phyloP scores from a whole-genome alignment of 1,140 invertebrate species.

The Drosophila grimshawi region DNA sequence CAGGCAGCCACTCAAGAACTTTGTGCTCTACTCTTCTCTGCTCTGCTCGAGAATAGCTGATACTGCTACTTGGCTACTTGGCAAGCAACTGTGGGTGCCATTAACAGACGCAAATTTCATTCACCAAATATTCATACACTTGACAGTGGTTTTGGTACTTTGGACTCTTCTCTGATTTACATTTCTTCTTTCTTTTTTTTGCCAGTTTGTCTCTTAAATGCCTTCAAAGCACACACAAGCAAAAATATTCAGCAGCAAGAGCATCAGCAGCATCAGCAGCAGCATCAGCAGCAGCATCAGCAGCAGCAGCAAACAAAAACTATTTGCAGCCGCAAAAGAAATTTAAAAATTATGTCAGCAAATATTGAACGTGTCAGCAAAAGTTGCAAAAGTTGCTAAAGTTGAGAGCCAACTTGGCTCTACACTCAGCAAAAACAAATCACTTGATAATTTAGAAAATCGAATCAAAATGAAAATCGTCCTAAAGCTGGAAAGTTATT shows the following conservation, averaged over 20 bases:
- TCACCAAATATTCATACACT: constrained; percentile 78
- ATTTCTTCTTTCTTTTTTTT: constrained; percentile 3
- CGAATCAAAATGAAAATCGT: constrained; percentile 7
- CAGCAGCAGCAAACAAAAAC: constrained; percentile 14
- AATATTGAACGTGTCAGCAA: constrained; percentile 38
- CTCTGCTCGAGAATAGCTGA: constrained; percentile 40
- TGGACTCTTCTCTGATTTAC: constrained; percentile 11
- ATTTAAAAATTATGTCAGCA: constrained; percentile 46
- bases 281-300: constrained; percentile 49
- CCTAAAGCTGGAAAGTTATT: too few species aligned
- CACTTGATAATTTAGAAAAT: too few species aligned
- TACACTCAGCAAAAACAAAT: too few species aligned
- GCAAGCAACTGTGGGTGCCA: constrained; percentile 42
- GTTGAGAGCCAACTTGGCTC: neutral
- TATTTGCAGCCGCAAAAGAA: constrained; percentile 31
- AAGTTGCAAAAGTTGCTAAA: constrained; percentile 30
- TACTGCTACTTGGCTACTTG: constrained; percentile 29
- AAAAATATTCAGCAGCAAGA: too few species aligned
- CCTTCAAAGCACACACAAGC: constrained; percentile 27
- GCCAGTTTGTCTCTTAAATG: constrained; percentile 20
- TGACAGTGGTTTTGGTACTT: constrained; percentile 31
- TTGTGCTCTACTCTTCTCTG: neutral
- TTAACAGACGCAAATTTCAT: constrained; percentile 59
- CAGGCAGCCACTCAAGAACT: constrained; percentile 56
- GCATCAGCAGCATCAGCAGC: constrained; percentile 52